Evolutionary conservation across 2,888 invertebrate genomes (phyloP).

Genomic region (Ditula angustiorana): DNA sequence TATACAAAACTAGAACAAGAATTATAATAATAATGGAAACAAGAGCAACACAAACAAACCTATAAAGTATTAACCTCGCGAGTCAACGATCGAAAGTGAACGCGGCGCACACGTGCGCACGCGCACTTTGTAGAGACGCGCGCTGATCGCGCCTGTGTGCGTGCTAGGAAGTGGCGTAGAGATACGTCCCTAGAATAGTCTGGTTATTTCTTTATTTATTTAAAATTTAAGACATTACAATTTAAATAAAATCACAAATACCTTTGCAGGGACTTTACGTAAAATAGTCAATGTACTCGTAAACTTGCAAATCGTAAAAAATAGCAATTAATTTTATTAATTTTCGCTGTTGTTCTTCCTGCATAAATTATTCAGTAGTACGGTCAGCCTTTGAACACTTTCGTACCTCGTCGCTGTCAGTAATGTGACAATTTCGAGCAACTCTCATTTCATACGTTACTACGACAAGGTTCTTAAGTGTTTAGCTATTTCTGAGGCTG

Average conservation of each 20-base stretch:
- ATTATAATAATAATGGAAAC: slow-evolving; percentile 27
- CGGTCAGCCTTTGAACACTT: no score
- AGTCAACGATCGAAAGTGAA: slow-evolving; percentile 73
- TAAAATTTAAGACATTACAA: no score
- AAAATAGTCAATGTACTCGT: background rate
- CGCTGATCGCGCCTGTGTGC: slow-evolving; percentile 50
- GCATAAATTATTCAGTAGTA: no score
- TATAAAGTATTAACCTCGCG: slow-evolving; percentile 40
- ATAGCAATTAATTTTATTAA: no score
- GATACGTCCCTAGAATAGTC: slow-evolving; percentile 52
- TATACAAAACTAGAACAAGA: slow-evolving; percentile 1
- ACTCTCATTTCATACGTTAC: no score
- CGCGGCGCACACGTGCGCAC: slow-evolving; percentile 52
- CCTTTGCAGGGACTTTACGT: background rate
- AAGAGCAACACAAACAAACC: slow-evolving; percentile 32
- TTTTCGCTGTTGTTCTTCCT: no score
- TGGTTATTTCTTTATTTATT: background rate
- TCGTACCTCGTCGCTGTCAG: no score
- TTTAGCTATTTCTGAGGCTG: no score
- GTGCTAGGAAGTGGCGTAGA: slow-evolving; percentile 57
- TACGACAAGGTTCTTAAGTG: no score
- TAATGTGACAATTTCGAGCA: no score
- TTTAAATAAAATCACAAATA: background rate
- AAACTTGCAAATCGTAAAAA: no score
- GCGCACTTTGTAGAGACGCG: slow-evolving; percentile 39